A percentile compares a stretch with the other conserved stretches of the same genome.
Conservation (phyloP, 2,797 vertebrate genomes). For the Anguilla megastoma region DNA sequence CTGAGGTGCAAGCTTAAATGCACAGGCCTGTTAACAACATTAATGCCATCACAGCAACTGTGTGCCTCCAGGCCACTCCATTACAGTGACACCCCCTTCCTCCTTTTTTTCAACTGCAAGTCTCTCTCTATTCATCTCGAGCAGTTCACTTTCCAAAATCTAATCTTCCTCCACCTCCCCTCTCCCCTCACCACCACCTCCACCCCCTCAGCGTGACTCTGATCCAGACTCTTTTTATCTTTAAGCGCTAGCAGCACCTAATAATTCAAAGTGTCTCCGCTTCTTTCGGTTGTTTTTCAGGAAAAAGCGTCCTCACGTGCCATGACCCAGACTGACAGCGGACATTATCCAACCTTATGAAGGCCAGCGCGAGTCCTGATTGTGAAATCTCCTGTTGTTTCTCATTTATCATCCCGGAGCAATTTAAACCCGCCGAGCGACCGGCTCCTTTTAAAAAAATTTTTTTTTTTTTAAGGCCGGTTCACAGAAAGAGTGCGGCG, state of each 20-base stretch:
- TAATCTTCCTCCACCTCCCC: slow-evolving; percentile 18
- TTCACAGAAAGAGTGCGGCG: slow-evolving; percentile 26
- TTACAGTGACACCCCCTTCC: neutral
- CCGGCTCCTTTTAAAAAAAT: slow-evolving; percentile 32
- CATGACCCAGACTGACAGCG: slow-evolving; percentile 48
- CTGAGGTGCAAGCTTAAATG: neutral
- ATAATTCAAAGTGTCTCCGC: slow-evolving; percentile 59
- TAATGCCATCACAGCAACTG: neutral
- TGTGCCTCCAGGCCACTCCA: neutral
- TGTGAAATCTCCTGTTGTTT: slow-evolving; percentile 67
- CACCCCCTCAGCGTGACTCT: slow-evolving; percentile 33
- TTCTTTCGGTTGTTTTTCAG: slow-evolving; percentile 49
- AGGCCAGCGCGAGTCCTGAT: slow-evolving; percentile 55
- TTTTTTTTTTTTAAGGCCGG: slow-evolving; percentile 8
- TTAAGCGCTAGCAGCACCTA: slow-evolving; percentile 54
- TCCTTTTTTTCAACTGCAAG: neutral
- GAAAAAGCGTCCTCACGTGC: slow-evolving; percentile 53
- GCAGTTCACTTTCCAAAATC: slow-evolving; percentile 25
- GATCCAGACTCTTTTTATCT: slow-evolving; percentile 37
- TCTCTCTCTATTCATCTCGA: neutral
- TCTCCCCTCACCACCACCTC: slow-evolving; percentile 23
- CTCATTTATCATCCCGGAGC: slow-evolving; percentile 50
- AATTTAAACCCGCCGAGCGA: slow-evolving; percentile 55
- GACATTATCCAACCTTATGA: slow-evolving; percentile 27
- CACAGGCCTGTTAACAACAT: neutral